Conservation (phyloP, 2,113 vertebrate genomes). For the Sapayoa aenigma region DNA sequence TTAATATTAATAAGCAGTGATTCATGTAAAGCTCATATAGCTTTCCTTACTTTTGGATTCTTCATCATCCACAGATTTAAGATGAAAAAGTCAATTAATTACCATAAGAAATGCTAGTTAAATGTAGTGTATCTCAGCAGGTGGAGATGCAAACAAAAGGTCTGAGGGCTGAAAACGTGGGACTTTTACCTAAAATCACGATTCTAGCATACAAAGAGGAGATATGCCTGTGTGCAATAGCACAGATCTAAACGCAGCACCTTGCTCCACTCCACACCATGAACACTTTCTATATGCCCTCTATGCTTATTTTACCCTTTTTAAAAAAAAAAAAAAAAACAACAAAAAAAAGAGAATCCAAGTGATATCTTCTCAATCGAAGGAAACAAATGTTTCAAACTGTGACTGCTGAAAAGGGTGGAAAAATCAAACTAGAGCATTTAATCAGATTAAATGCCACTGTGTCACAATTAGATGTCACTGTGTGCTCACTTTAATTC, state of each 20-base stretch:
- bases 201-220: not conserved
- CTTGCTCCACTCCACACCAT: not conserved
- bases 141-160: not conserved
- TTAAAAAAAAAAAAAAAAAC: not conserved
- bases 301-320: accelerated
- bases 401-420: not conserved
- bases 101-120: not conserved
- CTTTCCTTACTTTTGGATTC: not conserved
- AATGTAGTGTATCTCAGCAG: not conserved
- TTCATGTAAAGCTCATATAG: not conserved
- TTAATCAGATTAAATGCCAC: slow-evolving; percentile 11
- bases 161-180: not conserved
- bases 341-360: not conserved
- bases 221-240: not conserved
- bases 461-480: slow-evolving; percentile 50
- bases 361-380: not conserved
- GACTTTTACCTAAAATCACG: not conserved
- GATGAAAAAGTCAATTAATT: not conserved
- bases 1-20: not conserved
- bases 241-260: not conserved
- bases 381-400: not conserved
- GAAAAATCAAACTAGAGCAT: not conserved
- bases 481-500: not conserved
- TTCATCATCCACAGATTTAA: not conserved
- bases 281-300: not conserved